Base-by-base conservation (phyloP, 2,888 invertebrate species). In the Lasius platythorax region DNA sequence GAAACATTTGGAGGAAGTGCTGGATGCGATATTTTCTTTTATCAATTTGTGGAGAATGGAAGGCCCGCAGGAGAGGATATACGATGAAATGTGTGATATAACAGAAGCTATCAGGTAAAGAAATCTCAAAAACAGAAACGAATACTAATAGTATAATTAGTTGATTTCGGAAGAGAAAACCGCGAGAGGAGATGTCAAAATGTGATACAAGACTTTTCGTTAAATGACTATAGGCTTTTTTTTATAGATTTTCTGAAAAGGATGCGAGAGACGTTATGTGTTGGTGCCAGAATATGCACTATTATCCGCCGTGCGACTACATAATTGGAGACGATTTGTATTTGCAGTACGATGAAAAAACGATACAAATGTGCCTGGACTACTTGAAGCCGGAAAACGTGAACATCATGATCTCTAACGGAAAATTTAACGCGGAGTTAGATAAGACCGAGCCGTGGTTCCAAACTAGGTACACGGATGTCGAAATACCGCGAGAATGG, bases 381-480 rank as follows among this genome's bases (percentile, higher is more conserved):
- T 95, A 95, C 83, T 95, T 98, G 94, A 95, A 95, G 0, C 97
- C 97, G 0, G 96, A 97, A 73, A 96, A 96, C 28, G 97, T 97
- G 46, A 97, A 97, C 93, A 96, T 98, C 15, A 96, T 97, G 95
- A 94, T 98, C 37, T 94, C 96, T n/a, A 96, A 97, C 11, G 97
- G 97, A 91, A 96, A 96, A 67, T 23, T 96, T 92, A 94, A 95
- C 43, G 92, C 95, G 28, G 92, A 94, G 0, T 97, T 97, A 91
- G 96, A 97, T 91, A 95, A 96, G 90, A 95, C 96, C 23, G 98
- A 98, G 94, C 96, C 96, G 84, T 99, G 98, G 98, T 98, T 98
- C 95, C 96, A 97, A 72, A 98, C 98, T 0, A 96, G 97, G 88
- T 99, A 98, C 93, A 96, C 96, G 50, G 96, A 96, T 78, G 95